These are phyloP conservation scores for Echinometra lucunter DNA, from an alignment of 53 echinoderm and acorn worm species.

Conservation along the genomic window DNA sequence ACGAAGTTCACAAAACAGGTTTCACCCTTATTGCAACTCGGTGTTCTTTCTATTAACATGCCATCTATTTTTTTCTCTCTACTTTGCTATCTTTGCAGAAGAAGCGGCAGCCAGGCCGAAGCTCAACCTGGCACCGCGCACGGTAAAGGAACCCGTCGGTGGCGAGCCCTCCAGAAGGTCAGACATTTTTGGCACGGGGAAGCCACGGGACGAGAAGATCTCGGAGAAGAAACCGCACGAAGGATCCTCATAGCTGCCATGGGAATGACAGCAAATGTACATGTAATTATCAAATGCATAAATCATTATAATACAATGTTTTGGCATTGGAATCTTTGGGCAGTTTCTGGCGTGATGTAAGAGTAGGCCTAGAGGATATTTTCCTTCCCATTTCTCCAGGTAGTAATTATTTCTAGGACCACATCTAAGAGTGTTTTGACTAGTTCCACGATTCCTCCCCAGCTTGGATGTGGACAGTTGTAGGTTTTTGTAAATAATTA, in stretches of 20 bases:
- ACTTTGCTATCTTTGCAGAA: conserved; percentile 64
- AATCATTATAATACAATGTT: conserved; percentile 18
- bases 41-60: background rate
- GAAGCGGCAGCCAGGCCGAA: conserved; percentile 89
- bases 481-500: background rate
- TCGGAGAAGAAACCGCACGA: conserved; percentile 37
- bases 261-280: background rate
- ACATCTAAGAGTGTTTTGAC: background rate
- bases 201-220: conserved; percentile 80
- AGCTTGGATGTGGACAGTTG: background rate
- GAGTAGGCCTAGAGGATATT: conserved; percentile 5
- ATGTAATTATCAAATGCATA: conserved; percentile 43
- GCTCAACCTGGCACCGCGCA: conserved; percentile 84
- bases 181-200: conserved; percentile 92
- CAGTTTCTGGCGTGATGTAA: background rate
- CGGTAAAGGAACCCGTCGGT: conserved; percentile 82
- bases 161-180: conserved; percentile 72
- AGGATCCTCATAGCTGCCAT: background rate
- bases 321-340: background rate
- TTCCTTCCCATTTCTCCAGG: background rate
- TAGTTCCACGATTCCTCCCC: background rate
- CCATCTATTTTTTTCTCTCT: background rate
- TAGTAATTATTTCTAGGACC: background rate
- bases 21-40: background rate
- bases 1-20: no score